A percentile compares a stretch with the other conserved stretches of the same genome.
Conservation (phyloP, 30 jellyfish, hydroid and myxozoan genomes). For the Haliclystus octoradiatus region DNA sequence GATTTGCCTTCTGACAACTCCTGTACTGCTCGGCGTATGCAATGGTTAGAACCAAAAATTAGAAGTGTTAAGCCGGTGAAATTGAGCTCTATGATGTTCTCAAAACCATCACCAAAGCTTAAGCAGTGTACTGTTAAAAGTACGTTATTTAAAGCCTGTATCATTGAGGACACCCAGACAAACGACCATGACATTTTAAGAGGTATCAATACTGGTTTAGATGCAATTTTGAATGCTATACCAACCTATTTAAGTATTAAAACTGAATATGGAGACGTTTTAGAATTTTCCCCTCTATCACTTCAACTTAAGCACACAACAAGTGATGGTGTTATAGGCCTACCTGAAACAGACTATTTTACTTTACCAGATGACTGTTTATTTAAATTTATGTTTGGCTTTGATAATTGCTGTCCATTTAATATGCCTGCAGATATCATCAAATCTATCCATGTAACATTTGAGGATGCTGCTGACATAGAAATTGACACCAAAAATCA, state of each 20-base stretch:
- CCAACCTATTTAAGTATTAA: background rate
- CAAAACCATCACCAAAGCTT: too few relatives aligned
- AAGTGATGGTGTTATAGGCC: too few relatives aligned
- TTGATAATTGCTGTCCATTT: background rate
- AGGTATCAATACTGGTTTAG: too few relatives aligned
- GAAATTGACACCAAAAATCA: background rate
- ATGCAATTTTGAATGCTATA: background rate
- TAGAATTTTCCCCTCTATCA: background rate
- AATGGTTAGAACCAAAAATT: background rate
- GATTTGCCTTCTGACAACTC: background rate
- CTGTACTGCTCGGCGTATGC: background rate
- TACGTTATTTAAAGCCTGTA: too few relatives aligned
- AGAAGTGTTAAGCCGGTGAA: background rate
- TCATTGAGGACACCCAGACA: too few relatives aligned
- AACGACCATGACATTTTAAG: too few relatives aligned
- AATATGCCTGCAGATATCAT: background rate
- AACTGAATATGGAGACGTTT: background rate
- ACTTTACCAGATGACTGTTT: background rate
- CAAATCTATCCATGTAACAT: background rate
- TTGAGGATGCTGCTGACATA: background rate
- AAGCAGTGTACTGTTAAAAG: too few relatives aligned
- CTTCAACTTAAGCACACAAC: background rate
- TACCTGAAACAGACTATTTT: too few relatives aligned
- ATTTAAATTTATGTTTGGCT: background rate
- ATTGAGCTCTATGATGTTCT: background rate